Evolutionary conservation across 2,888 invertebrate species (phyloP).

Genomic region (Subacronicta megacephala): DNA sequence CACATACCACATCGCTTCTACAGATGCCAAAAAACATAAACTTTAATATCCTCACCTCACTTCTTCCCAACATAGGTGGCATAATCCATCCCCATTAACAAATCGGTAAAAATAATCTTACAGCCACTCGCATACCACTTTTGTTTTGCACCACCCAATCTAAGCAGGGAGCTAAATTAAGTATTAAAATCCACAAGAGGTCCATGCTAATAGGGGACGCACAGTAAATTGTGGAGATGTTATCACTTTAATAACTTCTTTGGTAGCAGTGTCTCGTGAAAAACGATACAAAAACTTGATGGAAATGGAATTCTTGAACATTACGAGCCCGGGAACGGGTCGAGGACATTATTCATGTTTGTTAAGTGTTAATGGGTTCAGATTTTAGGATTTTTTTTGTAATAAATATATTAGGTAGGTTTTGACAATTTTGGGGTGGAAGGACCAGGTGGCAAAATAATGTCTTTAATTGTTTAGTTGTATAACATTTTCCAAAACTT

Average conservation of each 20-base stretch:
- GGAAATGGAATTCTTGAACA: constrained; percentile 47
- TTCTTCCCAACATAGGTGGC: not conserved
- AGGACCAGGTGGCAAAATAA: not conserved
- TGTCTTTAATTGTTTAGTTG: not conserved
- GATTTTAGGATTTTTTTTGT: constrained; percentile 28
- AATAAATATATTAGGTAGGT: constrained; percentile 31
- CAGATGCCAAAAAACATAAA: not conserved
- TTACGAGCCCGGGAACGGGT: constrained; percentile 37
- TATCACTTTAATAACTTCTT: constrained; percentile 84
- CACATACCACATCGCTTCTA: not conserved
- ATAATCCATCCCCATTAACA: not conserved
- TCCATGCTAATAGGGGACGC: constrained; percentile 69
- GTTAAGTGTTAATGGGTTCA: constrained; percentile 58
- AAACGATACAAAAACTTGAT: constrained; percentile 59
- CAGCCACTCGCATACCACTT: constrained; percentile 12
- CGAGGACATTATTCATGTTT: constrained; percentile 55
- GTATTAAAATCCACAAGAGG: constrained; percentile 82
- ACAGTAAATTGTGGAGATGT: constrained; percentile 75
- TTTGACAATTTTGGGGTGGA: constrained; percentile 16
- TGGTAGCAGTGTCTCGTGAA: constrained; percentile 69
- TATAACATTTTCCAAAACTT: no score
- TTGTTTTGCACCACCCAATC: constrained; percentile 50
- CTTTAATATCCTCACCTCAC: not conserved
- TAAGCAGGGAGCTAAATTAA: constrained; percentile 69
- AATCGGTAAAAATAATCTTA: not conserved